Evolutionary conservation across 2,797 vertebrate species (phyloP).

Genomic region (Etheostoma perlongum): DNA sequence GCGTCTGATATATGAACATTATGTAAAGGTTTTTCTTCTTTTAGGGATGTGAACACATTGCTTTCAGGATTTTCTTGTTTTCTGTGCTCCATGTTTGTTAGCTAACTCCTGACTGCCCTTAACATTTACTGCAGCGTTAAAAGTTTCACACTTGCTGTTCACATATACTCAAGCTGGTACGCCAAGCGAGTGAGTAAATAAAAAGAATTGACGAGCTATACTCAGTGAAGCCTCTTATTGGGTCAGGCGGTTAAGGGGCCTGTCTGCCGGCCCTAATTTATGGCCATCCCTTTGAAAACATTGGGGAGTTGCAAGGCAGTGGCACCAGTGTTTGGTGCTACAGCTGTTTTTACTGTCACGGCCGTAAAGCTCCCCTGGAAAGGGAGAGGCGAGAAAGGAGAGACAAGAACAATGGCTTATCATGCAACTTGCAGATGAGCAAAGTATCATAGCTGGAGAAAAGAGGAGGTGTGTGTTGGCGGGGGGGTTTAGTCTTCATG

Average conservation of each 20-base stretch:
- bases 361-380: slow-evolving; percentile 78
- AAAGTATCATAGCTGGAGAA: slow-evolving; percentile 37
- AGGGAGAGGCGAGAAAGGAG: slow-evolving; percentile 54
- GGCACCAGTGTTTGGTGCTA: slow-evolving; percentile 76
- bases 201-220: slow-evolving; percentile 54
- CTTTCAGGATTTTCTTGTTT: slow-evolving; percentile 19
- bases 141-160: slow-evolving; percentile 57
- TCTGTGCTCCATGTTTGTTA: slow-evolving; percentile 29
- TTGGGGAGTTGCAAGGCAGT: slow-evolving; percentile 65
- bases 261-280: slow-evolving; percentile 75
- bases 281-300: slow-evolving; percentile 75
- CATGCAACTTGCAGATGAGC: slow-evolving; percentile 52
- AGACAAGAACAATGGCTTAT: slow-evolving; percentile 61
- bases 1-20: neutral
- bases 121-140: slow-evolving; percentile 58
- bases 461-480: slow-evolving; percentile 18
- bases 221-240: slow-evolving; percentile 55
- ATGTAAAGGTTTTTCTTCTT: neutral
- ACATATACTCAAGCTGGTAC: slow-evolving; percentile 54
- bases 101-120: slow-evolving; percentile 40
- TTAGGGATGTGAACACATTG: slow-evolving; percentile 13
- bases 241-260: slow-evolving; percentile 71
- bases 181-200: slow-evolving; percentile 64
- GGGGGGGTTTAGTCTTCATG: slow-evolving; percentile 29
- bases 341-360: slow-evolving; percentile 86